Base-by-base conservation (phyloP, 2,888 invertebrate species). In the Nymphalis polychloros region DNA sequence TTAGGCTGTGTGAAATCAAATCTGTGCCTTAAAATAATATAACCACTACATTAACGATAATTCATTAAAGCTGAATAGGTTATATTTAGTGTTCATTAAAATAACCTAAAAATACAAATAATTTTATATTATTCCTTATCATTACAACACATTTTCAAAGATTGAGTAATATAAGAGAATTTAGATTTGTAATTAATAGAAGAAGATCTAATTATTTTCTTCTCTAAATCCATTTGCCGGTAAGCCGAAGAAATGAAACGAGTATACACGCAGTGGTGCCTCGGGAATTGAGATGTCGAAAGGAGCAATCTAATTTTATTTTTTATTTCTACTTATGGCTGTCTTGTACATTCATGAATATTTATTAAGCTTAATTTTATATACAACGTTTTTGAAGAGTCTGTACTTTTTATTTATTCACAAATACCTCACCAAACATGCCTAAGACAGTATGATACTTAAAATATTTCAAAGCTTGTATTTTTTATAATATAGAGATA, bases 191-290 rank as follows among this genome's bases (percentile, higher is more conserved):
- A 60, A 60, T 60, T 47, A 47, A 60, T 17, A 17, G 17, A 59
- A 59, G 60, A 20, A 48, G 47, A 60, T 47, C 23, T 60, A 60
- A 60, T 60, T 60, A 47, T 46, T 60, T 60, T 60, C 23, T 60
- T 17, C 23, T 31, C 59, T 48, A 19, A 60, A 47, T 47, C 47
- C 60, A 46, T 46, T 60, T 17, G 59, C 47, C 60, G 60, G 46
- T 60, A 47, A 60, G 60, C 60, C 60, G 60, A 60, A 23, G 60
- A 60, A 60, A 60, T 60, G 60, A 60, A 60, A 60, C 60, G 60
- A 60, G 23, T 48, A 60, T 48, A 60, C 60, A 47, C 60, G 60
- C 60, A 60, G 60, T 47, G 60, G 60, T 48, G 60, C 60, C 60
- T 60, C 60, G 60, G 60, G 47, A 60, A 47, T 60, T 60, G 47